A percentile compares a stretch with the other conserved stretches of the same genome.
These are phyloP conservation scores for Uropsilus gracilis DNA, from an alignment of 2,113 vertebrate species.

Conservation along the genomic window DNA sequence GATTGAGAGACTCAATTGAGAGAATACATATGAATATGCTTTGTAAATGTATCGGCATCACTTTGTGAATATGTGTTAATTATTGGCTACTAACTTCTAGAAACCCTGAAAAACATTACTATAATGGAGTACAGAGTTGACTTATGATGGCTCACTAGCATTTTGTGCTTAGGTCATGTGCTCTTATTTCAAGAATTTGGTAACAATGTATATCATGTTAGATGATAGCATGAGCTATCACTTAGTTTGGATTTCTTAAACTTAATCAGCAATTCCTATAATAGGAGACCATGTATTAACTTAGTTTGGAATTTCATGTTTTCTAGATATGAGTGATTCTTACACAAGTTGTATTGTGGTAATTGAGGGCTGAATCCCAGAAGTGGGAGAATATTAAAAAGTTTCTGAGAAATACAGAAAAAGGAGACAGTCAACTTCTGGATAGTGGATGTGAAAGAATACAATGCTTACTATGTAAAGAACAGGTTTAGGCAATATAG, in stretches of 20 bases:
- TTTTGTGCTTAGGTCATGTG: not conserved
- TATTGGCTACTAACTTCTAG: not conserved
- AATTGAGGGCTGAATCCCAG: not conserved
- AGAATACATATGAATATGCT: not conserved
- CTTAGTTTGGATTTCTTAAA: not conserved
- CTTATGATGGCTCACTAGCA: not conserved
- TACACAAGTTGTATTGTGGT: not conserved
- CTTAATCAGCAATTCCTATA: not conserved
- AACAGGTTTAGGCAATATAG: not conserved
- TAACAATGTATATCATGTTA: not conserved
- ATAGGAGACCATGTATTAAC: not conserved
- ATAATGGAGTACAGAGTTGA: not conserved
- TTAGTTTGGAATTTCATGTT: not conserved
- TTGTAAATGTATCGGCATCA: not conserved
- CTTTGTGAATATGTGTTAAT: not conserved
- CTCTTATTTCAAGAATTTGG: not conserved
- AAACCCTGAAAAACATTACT: not conserved
- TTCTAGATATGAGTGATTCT: not conserved
- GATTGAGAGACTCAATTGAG: not conserved
- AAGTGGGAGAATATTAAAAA: slow-evolving; percentile 19
- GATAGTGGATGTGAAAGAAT: not conserved
- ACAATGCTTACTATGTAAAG: not conserved
- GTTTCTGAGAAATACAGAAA: slow-evolving; percentile 7
- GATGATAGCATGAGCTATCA: not conserved
- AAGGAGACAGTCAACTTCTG: not conserved